Conservation (phyloP, 1,140 invertebrate genomes). For the Myzus persicae region DNA sequence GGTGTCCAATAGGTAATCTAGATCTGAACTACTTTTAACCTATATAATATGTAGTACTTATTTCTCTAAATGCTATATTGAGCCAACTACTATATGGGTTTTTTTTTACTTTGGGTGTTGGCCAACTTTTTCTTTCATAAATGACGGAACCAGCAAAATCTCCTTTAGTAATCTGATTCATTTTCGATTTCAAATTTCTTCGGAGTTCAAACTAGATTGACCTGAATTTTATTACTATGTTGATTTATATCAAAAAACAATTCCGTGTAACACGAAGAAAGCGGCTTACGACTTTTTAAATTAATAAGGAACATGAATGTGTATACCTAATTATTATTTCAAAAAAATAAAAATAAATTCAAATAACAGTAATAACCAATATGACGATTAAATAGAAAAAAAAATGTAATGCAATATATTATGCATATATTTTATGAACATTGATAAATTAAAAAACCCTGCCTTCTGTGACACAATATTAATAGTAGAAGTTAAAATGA, state of each 20-base stretch:
- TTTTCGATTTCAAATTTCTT: neutral
- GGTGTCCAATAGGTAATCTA: neutral
- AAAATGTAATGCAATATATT: no score
- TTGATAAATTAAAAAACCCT: no score
- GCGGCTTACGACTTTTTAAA: neutral
- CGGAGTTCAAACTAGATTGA: neutral
- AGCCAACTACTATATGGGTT: neutral
- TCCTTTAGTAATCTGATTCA: neutral
- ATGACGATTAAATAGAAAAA: no score
- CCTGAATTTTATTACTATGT: neutral
- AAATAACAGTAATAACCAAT: no score
- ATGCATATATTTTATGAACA: no score
- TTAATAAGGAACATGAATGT: neutral
- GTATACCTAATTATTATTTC: neutral
- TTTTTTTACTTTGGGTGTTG: neutral
- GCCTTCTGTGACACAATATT: no score
- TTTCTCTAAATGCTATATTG: neutral
- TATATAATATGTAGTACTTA: constrained; percentile 15
- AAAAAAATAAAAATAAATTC: no score
- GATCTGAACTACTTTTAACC: neutral
- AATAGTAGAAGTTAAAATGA: no score
- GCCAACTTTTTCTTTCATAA: constrained; percentile 30
- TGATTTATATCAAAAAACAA: neutral
- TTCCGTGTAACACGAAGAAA: neutral
- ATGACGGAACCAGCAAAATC: neutral